Conservation (phyloP, 2,888 invertebrate genomes). For the Nesidiocoris tenuis region DNA sequence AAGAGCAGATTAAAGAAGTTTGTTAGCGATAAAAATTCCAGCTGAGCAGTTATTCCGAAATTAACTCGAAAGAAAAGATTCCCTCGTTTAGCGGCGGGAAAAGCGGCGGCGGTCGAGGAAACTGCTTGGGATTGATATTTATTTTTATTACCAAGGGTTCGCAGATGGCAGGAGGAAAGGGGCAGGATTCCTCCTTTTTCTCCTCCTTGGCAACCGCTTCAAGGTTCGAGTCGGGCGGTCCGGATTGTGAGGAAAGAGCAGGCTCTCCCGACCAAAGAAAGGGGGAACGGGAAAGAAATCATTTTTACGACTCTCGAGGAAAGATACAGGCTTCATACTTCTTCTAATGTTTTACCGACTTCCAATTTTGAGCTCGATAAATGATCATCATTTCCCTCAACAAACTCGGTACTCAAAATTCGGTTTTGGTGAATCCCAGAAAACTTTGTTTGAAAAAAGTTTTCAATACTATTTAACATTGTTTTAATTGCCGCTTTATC, state of each 20-base stretch:
- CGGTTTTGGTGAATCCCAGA: no score
- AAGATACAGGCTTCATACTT: no score
- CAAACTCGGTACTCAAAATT: no score
- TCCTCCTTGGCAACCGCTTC: not conserved
- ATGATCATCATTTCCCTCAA: no score
- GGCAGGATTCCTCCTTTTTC: not conserved
- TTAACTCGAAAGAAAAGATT: constrained; percentile 24
- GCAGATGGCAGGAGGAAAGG: not conserved
- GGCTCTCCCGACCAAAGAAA: no score
- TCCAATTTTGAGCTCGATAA: no score
- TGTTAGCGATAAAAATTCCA: constrained; percentile 10
- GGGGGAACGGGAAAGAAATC: no score
- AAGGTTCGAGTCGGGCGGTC: not conserved
- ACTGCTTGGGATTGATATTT: constrained; percentile 31
- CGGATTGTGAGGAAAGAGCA: not conserved
- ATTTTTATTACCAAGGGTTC: constrained; percentile 15
- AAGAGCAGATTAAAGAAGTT: no score
- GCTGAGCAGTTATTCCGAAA: constrained; percentile 17
- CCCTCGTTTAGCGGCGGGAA: constrained; percentile 15
- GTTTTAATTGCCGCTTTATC: not conserved
- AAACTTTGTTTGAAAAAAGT: no score
- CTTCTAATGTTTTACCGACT: no score
- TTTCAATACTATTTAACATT: no score
- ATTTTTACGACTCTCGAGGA: no score
- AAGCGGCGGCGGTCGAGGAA: constrained; percentile 8